A percentile compares a stretch with the other conserved stretches of the same genome.
phyloP scores from a whole-genome alignment of 1,140 invertebrate species.

The Danaus plexippus region DNA sequence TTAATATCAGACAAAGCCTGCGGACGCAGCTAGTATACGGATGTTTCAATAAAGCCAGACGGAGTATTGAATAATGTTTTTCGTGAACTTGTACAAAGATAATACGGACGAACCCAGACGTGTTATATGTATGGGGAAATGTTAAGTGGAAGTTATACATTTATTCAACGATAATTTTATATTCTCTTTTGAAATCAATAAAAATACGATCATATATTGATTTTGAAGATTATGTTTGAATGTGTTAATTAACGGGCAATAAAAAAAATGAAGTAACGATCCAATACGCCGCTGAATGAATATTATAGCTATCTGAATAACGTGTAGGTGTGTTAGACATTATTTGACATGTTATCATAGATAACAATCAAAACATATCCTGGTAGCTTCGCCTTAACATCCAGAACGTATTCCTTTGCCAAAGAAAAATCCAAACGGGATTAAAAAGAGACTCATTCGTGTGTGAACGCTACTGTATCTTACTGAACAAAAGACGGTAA shows the following conservation, averaged over 20 bases:
- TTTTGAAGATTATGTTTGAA: too few relatives aligned
- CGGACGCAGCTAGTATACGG: too few relatives aligned
- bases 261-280: background rate
- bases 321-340: too few relatives aligned
- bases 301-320: background rate
- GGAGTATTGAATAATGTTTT: too few relatives aligned
- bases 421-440: slow-evolving; percentile 51
- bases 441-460: slow-evolving; percentile 63
- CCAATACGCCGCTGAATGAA: background rate
- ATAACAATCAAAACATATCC: slow-evolving; percentile 10
- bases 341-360: background rate
- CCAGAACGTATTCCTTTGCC: slow-evolving; percentile 49
- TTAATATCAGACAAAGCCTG: too few relatives aligned
- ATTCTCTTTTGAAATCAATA: too few relatives aligned
- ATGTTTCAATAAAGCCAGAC: too few relatives aligned
- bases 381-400: slow-evolving; percentile 28
- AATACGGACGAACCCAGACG: background rate
- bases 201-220: too few relatives aligned
- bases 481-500: slow-evolving; percentile 59
- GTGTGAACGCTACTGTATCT: slow-evolving; percentile 65
- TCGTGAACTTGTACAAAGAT: too few relatives aligned
- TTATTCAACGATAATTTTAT: too few relatives aligned
- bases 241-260: too few relatives aligned
- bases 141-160: background rate
- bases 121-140: slow-evolving; percentile 2